A percentile compares a stretch with the other conserved stretches of the same genome.
phyloP scores from a whole-genome alignment of 2,888 invertebrate species.

The Clistopyga incitator region DNA sequence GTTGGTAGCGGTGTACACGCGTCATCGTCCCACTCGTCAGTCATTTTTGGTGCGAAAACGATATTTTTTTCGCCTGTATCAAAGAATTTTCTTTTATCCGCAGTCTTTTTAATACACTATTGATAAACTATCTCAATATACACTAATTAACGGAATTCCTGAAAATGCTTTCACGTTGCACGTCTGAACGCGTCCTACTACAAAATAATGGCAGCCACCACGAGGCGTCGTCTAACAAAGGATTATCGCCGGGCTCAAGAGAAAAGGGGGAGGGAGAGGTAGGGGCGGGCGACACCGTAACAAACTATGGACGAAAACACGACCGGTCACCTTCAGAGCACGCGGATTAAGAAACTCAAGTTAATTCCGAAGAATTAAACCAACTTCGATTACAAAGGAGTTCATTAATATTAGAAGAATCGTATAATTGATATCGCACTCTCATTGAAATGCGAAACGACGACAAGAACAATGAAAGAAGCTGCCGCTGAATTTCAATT shows the following conservation, averaged over 20 bases:
- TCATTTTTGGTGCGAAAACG: slow-evolving; percentile 65
- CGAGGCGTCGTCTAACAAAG: slow-evolving; percentile 50
- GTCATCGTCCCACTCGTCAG: slow-evolving; percentile 72
- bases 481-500: not conserved
- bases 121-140: not conserved
- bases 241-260: not conserved
- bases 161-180: not conserved
- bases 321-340: slow-evolving; percentile 48
- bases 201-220: not conserved
- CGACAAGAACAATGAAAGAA: not conserved
- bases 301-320: slow-evolving; percentile 26
- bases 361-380: not conserved
- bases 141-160: not conserved
- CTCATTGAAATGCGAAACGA: not conserved
- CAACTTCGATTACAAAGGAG: not conserved
- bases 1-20: slow-evolving; percentile 44
- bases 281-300: slow-evolving; percentile 1
- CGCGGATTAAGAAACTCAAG: not conserved
- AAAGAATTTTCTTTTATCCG: not conserved
- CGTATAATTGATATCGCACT: not conserved
- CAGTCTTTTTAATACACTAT: not conserved
- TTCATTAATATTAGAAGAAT: not conserved
- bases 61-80: not conserved
- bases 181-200: not conserved
- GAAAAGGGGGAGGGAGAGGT: not conserved